A percentile compares a stretch with the other conserved stretches of the same genome.
Conservation (phyloP, 2,888 invertebrate species). For the Hirtodrosophila cameraria region DNA sequence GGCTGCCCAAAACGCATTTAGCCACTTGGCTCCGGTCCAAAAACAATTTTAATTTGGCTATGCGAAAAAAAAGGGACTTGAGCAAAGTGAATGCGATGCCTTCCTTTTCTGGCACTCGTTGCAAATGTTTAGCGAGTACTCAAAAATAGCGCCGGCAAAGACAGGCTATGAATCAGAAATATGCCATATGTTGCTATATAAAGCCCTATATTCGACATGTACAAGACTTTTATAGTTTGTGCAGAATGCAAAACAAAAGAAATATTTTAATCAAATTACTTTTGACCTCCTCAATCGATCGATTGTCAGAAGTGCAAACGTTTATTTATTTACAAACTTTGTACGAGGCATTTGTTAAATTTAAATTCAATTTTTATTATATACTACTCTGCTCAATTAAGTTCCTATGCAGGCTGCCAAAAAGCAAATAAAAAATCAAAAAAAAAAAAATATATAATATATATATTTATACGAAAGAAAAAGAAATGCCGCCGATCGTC, state of each 20-base stretch:
- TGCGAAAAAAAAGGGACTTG: constrained; percentile 37
- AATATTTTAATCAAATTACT: constrained; percentile 22
- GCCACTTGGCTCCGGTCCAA: constrained; percentile 59
- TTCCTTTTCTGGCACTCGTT: constrained; percentile 1
- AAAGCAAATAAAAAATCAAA: constrained; percentile 27
- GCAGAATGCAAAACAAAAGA: background rate
- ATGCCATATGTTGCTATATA: constrained; percentile 4
- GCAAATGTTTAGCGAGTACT: constrained; percentile 12
- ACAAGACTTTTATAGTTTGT: background rate
- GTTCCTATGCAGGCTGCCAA: constrained; percentile 62
- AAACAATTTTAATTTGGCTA: constrained; percentile 46
- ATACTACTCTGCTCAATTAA: constrained; percentile 51
- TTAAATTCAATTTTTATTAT: constrained; percentile 39
- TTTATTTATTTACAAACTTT: constrained; percentile 35
- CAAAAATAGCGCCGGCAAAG: background rate
- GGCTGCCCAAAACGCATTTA: constrained; percentile 66
- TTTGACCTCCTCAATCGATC: constrained; percentile 55
- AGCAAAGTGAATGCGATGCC: constrained; percentile 25
- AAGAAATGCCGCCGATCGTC: constrained; percentile 31
- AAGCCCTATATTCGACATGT: background rate
- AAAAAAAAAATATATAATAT: constrained; percentile 16
- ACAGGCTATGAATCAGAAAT: constrained; percentile 22
- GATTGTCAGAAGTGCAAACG: constrained; percentile 29
- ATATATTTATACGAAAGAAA: too few species aligned
- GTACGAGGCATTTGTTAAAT: constrained; percentile 29